These are phyloP conservation scores for Condylostylus longicornis DNA, from an alignment of 1,140 invertebrate genomes.

Conservation along the genomic window DNA sequence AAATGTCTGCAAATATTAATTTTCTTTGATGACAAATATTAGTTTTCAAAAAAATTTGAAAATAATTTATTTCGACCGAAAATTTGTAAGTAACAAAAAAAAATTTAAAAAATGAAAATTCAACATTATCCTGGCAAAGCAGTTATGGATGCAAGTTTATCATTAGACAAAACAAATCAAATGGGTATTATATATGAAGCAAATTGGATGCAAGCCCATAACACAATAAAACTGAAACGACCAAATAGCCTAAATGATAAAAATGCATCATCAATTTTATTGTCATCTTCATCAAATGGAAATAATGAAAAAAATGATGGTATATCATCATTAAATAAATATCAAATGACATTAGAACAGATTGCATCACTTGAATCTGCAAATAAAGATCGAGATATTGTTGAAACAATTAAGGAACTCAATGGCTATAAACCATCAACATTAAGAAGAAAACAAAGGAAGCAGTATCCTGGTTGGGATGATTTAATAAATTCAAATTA, in stretches of 20 bases:
- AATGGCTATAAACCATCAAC: conserved; percentile 42
- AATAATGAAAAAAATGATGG: conserved; percentile 31
- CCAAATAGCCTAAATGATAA: neutral
- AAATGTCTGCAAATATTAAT: no score
- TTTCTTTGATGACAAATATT: no score
- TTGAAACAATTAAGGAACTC: conserved; percentile 35
- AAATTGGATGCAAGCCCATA: conserved; percentile 56
- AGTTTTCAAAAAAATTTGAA: no score
- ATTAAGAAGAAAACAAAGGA: conserved; percentile 35
- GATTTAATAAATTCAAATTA: conserved; percentile 14
- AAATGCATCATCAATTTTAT: conserved; percentile 6
- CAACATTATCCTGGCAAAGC: conserved; percentile 66
- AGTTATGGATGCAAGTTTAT: conserved; percentile 41
- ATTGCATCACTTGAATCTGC: conserved; percentile 26
- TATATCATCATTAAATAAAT: conserved; percentile 41
- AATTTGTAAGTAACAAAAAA: no score
- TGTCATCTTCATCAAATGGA: no score
- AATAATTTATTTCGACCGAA: no score
- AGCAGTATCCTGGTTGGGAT: conserved; percentile 40
- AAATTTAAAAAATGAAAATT: conserved; percentile 59
- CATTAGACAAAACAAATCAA: conserved; percentile 42
- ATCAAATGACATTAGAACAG: conserved; percentile 43
- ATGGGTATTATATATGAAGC: conserved; percentile 68
- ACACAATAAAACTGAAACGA: no score
- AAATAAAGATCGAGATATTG: conserved; percentile 12